phyloP scores from a whole-genome alignment of 2,113 vertebrate species.

The Vimba vimba region DNA sequence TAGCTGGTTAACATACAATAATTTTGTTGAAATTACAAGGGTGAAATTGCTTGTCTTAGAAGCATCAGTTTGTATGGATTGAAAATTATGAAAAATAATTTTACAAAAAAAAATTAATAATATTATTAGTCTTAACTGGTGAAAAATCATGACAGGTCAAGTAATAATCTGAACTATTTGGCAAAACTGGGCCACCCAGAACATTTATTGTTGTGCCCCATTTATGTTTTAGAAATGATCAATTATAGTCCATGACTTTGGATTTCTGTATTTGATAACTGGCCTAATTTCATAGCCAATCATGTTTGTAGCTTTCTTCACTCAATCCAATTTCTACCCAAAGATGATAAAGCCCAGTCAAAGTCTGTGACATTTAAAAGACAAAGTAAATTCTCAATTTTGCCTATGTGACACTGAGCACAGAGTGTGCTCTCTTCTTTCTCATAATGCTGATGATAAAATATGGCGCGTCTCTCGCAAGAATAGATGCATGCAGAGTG shows the following conservation, averaged over 20 bases:
- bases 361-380: slow-evolving; percentile 62
- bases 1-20: background rate
- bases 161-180: background rate
- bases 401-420: slow-evolving; percentile 22
- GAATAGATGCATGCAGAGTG: slow-evolving; percentile 54
- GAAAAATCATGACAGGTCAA: background rate
- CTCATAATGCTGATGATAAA: slow-evolving; percentile 48
- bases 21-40: background rate
- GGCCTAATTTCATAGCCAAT: slow-evolving; percentile 2
- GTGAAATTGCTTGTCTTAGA: background rate
- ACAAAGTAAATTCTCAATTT: slow-evolving; percentile 48
- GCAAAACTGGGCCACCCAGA: background rate
- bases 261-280: slow-evolving; percentile 13
- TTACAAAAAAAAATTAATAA: no score
- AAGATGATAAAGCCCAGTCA: slow-evolving; percentile 34
- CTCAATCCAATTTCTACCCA: slow-evolving; percentile 52
- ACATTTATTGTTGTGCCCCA: background rate
- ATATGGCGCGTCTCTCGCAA: slow-evolving; percentile 58
- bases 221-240: slow-evolving; percentile 5
- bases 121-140: background rate
- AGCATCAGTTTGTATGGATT: background rate
- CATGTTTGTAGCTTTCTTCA: slow-evolving; percentile 36
- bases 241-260: background rate
- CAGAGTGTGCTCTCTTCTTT: slow-evolving; percentile 31
- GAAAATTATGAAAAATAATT: background rate